Evolutionary conservation across 92 coral and sea anemone species (phyloP).

Genomic region (Phenganax stokvisi): DNA sequence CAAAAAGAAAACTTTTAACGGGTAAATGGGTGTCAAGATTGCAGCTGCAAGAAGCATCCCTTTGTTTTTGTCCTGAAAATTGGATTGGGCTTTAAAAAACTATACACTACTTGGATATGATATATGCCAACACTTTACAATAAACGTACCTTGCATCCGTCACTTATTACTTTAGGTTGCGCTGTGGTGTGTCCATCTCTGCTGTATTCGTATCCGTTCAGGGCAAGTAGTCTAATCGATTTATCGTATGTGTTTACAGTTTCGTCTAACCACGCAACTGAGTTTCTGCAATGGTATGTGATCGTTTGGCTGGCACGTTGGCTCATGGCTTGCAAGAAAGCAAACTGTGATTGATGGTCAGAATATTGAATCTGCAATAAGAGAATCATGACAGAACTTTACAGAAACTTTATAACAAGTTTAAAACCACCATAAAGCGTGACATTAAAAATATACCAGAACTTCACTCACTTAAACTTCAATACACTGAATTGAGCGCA

Average conservation of each 20-base stretch:
- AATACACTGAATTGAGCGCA: neutral
- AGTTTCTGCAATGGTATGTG: slow-evolving; percentile 34
- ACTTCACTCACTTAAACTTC: too few species aligned
- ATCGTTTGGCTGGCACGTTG: slow-evolving; percentile 32
- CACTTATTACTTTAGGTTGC: slow-evolving; percentile 59
- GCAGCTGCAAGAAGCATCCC: too few species aligned
- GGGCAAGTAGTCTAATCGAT: slow-evolving; percentile 32
- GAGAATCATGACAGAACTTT: neutral
- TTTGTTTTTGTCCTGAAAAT: too few species aligned
- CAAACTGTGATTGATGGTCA: slow-evolving; percentile 35
- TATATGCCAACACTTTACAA: neutral
- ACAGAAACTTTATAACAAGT: neutral
- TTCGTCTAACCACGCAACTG: slow-evolving; percentile 35
- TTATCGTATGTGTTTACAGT: slow-evolving; percentile 18
- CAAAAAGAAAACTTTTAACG: too few species aligned
- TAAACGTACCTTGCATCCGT: slow-evolving; percentile 77
- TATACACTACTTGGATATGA: neutral
- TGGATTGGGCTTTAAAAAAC: too few species aligned
- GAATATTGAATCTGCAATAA: slow-evolving; percentile 26
- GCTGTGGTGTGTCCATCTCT: slow-evolving; percentile 41
- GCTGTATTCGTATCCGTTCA: slow-evolving; percentile 36
- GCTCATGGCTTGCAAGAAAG: slow-evolving; percentile 36
- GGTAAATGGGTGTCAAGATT: too few species aligned
- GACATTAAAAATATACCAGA: too few species aligned
- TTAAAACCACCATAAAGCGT: too few species aligned